Conservation (phyloP, 1,140 invertebrate genomes). For the Orius insidiosus region DNA sequence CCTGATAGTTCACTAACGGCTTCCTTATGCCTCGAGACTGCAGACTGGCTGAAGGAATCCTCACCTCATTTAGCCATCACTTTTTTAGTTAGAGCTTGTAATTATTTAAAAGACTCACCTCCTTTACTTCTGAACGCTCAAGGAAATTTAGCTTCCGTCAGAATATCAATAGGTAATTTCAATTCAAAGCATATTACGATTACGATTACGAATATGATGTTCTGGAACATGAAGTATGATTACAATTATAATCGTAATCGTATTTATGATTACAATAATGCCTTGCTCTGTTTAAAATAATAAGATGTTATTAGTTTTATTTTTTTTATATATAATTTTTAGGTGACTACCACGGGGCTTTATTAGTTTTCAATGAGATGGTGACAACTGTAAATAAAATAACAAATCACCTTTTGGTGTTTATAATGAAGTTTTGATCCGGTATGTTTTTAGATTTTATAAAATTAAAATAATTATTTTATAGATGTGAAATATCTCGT, state of each 20-base stretch:
- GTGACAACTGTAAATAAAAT: conserved; percentile 32
- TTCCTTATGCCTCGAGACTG: conserved; percentile 48
- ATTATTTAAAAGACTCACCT: conserved; percentile 29
- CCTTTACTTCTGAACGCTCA: conserved; percentile 28
- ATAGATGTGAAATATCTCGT: conserved; percentile 47
- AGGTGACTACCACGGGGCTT: conserved; percentile 47
- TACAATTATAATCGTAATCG: too few species aligned
- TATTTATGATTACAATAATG: too few species aligned
- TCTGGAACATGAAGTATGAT: too few species aligned
- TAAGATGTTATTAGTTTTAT: too few species aligned
- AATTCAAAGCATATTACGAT: too few species aligned
- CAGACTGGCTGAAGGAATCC: conserved; percentile 36
- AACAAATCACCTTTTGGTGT: conserved; percentile 22
- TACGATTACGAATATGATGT: too few species aligned
- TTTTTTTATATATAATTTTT: conserved; percentile 16
- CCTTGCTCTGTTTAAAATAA: too few species aligned
- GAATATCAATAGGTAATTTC: conserved; percentile 25
- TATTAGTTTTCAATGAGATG: conserved; percentile 43
- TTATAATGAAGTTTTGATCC: conserved; percentile 27
- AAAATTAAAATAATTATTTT: conserved; percentile 17
- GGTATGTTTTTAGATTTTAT: conserved; percentile 19
- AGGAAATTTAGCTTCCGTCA: conserved; percentile 26
- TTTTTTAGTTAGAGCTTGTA: conserved; percentile 31
- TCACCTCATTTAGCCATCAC: conserved; percentile 36
- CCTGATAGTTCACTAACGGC: conserved; percentile 28